Base-by-base conservation (phyloP, 2,888 invertebrate genomes). In the Phasia obesa region DNA sequence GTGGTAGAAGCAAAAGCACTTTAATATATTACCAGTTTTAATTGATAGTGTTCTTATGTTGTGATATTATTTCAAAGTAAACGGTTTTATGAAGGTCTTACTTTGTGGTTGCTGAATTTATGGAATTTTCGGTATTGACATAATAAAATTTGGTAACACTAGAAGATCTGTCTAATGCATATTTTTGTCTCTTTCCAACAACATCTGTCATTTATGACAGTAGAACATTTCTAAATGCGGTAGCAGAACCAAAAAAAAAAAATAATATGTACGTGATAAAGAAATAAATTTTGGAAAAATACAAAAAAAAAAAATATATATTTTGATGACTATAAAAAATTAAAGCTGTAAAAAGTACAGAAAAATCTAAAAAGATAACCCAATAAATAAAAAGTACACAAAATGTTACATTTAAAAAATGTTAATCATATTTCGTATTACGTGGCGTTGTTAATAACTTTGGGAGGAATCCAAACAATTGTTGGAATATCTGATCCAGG, bases 401-500 rank as follows among this genome's bases (percentile, higher is more conserved):
- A 51, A 76, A 81, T 77, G 77, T 17, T 11, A 31, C 44, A 13
- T 9, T 77, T 69, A 4, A 25, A 60, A 60, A 71, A 55, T 27
- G 27, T 70, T 5, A 74, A 78, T 67, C 17, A n/a, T 35, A 38
- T 75, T 19, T 71, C 60, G 5, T 74, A 74, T 74, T 83, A 74
- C 65, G 82, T 83, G 82, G 70, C 82, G 57, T 73, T 78, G 42
- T 47, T 77, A 21, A 17, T 73, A 44, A 75, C 53, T 47, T 78
- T 51, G 74, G 70, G 44, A 27, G 47, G n/a, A 44, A 13, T 81
- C 5, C 64, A 69, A 74, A 23, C 59, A 51, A 62, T 67, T 49
- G 23, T 62, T n/a, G 81, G 53, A 11, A 59, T 71, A 44, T 79
- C 82, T 9, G 82, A 83, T 67, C 78, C 82, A 35, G 82, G 82